Evolutionary conservation across 2,797 vertebrate genomes (phyloP).

Genomic region (Threskiornis aethiopicus): DNA sequence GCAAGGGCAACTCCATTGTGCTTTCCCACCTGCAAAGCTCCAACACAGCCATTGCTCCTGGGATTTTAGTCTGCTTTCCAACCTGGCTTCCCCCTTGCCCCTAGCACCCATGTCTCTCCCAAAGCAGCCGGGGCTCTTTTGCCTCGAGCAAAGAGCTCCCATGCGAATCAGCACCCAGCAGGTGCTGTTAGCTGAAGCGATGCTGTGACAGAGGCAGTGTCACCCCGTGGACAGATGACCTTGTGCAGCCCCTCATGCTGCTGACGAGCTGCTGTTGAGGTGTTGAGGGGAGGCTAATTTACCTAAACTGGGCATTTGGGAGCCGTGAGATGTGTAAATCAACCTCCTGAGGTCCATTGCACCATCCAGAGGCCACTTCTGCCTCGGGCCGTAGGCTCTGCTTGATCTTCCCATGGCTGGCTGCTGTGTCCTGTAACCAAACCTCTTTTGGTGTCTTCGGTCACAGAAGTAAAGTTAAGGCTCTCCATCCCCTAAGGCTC

Average conservation of each 20-base stretch:
- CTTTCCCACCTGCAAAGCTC: background rate
- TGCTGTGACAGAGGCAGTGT: background rate
- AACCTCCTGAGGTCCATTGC: background rate
- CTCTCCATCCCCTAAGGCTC: background rate
- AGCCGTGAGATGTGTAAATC: background rate
- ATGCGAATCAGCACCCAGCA: fast-evolving
- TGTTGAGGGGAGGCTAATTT: background rate
- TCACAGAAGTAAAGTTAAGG: background rate
- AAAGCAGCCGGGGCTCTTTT: background rate
- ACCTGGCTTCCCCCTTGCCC: background rate
- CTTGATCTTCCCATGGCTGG: background rate
- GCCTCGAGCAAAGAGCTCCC: background rate
- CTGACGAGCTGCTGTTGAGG: background rate
- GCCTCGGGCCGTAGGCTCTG: background rate
- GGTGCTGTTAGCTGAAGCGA: background rate
- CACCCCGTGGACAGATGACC: background rate
- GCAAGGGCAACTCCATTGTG: background rate
- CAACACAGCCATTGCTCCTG: background rate
- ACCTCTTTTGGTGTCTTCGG: background rate
- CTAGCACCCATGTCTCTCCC: background rate
- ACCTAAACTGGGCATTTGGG: background rate
- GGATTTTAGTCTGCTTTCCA: background rate
- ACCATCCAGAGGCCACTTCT: background rate
- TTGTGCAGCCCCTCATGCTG: background rate
- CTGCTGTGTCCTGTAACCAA: background rate